Evolutionary conservation across 2,113 vertebrate species (phyloP), one percentile per base, ranked within the genome.

Genomic region (Scartelaos histophorus): DNA sequence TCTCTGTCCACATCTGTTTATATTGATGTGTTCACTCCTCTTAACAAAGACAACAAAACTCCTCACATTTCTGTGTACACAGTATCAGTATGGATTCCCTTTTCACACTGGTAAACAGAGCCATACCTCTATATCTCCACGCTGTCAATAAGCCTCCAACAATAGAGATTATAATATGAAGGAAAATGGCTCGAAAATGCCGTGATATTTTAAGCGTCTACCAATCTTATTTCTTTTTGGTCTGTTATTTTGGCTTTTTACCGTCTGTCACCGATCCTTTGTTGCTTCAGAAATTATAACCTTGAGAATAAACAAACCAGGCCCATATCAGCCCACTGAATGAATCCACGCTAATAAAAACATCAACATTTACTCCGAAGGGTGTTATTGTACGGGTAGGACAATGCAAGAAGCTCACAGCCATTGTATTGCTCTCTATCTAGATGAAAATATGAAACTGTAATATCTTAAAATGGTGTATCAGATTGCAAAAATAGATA

Each of bases 231-330:
- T 64, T 64, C n/a, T 34, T 17, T 10, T 43, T 21, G 17, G 61
- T 2, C 61, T 64, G 19, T 61, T 34, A 34, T 35, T 10, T 19
- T 19, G 29, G 17, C 19, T 11, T 64, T 35, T 64, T n/a, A 64
- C 2, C 7, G 17, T 19, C 38, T 64, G 34, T 64, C 61, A 38
- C 9, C n/a, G 61, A 38, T 16, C 17, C 12, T 19, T 21, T 64
- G 34, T 43, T 38, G 34, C 17, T 38, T n/a, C 17, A 13, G 7
- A 38, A 64, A 64, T 43, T 64, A 64, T 38, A 64, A 64, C 61
- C 61, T 64, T 64, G 61, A n/a, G 61, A 64, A 64, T 34, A 64
- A 64, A 38, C 61, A 64, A 7, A 24, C 21, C 21, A 25, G 22
- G 56, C 56, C n/a, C 34, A 64, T 64, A 64, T 43, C 19, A 61